Conservation (phyloP, 2,113 vertebrate species). For the Zosterops lateralis region DNA sequence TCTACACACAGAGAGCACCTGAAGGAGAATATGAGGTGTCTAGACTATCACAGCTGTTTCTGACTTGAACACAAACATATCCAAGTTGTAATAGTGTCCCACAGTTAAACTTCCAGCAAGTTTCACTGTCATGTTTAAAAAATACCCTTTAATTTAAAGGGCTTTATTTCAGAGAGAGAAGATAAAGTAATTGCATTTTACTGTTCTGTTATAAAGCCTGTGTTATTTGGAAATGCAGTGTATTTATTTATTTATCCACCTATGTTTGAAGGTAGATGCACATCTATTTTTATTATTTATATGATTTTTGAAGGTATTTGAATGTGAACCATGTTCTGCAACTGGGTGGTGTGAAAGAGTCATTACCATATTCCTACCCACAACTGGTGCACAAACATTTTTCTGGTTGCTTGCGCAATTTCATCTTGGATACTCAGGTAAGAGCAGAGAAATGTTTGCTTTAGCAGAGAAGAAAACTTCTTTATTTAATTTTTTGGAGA, state of each 20-base stretch:
- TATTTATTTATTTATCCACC: neutral
- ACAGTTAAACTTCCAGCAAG: neutral
- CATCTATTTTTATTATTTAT: neutral
- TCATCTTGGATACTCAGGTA: constrained; percentile 88
- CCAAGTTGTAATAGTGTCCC: neutral
- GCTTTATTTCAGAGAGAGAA: neutral
- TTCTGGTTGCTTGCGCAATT: constrained; percentile 85
- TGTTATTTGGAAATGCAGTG: neutral
- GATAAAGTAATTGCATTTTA: neutral
- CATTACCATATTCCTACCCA: constrained; percentile 81
- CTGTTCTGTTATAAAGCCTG: neutral
- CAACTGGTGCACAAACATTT: constrained; percentile 86
- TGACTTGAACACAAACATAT: neutral
- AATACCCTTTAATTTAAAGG: neutral
- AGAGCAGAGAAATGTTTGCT: neutral
- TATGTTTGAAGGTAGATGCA: neutral
- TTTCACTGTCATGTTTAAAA: neutral
- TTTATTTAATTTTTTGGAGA: neutral
- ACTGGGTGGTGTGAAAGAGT: constrained; percentile 86
- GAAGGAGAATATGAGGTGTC: neutral
- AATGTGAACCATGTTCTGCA: constrained; percentile 84
- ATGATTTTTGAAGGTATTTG: constrained; percentile 73
- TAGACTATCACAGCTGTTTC: neutral
- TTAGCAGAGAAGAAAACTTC: neutral
- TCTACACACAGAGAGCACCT: neutral